Percentiles rank a stretch among this genome's conserved stretches.
These are phyloP conservation scores for Idaea dimidiata DNA, from an alignment of 2,888 invertebrate species.

Conservation along the genomic window DNA sequence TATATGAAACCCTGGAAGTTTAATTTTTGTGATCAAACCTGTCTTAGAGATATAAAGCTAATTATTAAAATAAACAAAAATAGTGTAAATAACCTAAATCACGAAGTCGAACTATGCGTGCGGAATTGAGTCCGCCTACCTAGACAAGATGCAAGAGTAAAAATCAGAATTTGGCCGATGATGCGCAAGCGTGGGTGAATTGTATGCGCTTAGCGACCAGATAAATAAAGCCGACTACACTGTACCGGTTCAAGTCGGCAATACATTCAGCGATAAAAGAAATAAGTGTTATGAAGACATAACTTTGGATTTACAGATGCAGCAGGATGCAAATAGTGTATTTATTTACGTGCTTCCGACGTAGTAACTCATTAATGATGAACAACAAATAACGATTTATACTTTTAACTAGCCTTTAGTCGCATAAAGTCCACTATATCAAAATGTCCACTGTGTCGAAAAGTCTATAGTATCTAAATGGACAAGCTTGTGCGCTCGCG, in stretches of 20 bases:
- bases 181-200: constrained; percentile 54
- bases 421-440: no score
- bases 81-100: not conserved
- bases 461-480: no score
- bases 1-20: no score
- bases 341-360: not conserved
- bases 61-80: not conserved
- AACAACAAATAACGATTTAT: not conserved
- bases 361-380: not conserved
- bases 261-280: constrained; percentile 43
- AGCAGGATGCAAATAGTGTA: constrained; percentile 9
- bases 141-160: constrained; percentile 27
- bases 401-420: not conserved
- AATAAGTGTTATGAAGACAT: constrained; percentile 25
- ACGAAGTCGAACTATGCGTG: not conserved
- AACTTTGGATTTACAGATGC: constrained; percentile 18
- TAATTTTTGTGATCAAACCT: no score
- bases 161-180: constrained; percentile 45
- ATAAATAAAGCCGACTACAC: constrained; percentile 56
- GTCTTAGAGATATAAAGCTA: not conserved
- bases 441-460: no score
- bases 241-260: constrained; percentile 38
- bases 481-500: no score
- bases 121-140: not conserved
- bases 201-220: constrained; percentile 59